Evolutionary conservation across 1,140 invertebrate genomes (phyloP), one percentile per base, ranked within the genome.

Genomic region (Hetaerina americana): DNA sequence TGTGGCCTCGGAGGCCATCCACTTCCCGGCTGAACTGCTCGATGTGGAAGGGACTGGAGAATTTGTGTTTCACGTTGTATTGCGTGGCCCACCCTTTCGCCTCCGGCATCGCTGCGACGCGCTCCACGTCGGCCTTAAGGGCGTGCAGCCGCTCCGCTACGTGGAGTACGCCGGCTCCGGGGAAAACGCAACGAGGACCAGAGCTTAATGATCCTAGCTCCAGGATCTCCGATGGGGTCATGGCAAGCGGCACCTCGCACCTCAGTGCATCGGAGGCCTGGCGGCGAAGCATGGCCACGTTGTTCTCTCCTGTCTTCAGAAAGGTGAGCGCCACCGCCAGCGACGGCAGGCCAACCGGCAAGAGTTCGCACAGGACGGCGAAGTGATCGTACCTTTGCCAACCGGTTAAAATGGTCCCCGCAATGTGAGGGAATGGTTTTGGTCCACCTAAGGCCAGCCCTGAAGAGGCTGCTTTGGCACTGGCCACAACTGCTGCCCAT

Each of bases 281-380:
- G 12, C 73, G 66, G 66, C 77, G 70, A 27, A 78, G 49, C 24
- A 71, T 67, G 22, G 75, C 71, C 74, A 74, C 75, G 69, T 69
- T 57, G 71, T 71, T 73, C 68, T 40, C 57, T 18, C 70, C 68
- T 29, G 66, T 70, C 24, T 77, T 74, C 22, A 80, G 72, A 70
- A 72, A 81, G 27, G 75, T 66, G 28, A 84, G 76, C 78, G 80
- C 84, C 12, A 81, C 82, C 27, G 87, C 76, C 3, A 81, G 72
- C 10, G 80, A 81, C 5, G 89, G 89, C n/a, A 90, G 75, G 12
- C 82, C 85, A 26, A 84, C 83, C 15, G 89, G 89, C 8, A 90
- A 76, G 8, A 90, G 78, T 76, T 90, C 89, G 80, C 87, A 88
- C 5, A 90, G 77, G 6, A 87, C 81, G 22, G 86, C 84, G 81